Percentiles rank a stretch among this genome's conserved stretches.
Evolutionary conservation across 2,888 invertebrate genomes (phyloP).

Genomic region (Archips crataeganus): DNA sequence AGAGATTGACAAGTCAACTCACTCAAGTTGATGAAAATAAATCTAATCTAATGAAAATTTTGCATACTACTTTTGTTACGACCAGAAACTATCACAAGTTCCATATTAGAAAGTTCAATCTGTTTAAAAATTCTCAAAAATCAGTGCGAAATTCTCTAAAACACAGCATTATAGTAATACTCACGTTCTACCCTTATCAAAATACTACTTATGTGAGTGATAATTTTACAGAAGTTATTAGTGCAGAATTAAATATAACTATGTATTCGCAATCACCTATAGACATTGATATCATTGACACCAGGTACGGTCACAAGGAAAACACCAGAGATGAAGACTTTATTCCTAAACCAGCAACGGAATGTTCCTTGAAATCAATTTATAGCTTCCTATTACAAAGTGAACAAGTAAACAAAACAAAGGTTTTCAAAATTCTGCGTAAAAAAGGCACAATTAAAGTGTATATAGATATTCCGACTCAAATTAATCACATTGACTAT

Average conservation of each 20-base stretch:
- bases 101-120: conserved; percentile 60
- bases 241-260: conserved; percentile 54
- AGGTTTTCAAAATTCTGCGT: conserved; percentile 62
- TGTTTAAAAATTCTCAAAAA: conserved; percentile 54
- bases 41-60: conserved; percentile 52
- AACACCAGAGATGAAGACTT: conserved; percentile 46
- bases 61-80: conserved; percentile 63
- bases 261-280: conserved; percentile 55
- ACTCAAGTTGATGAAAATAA: background rate
- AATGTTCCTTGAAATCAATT: conserved; percentile 67
- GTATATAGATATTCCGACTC: conserved; percentile 63
- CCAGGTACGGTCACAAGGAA: conserved; percentile 51
- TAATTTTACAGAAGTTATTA: conserved; percentile 43
- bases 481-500: conserved; percentile 55
- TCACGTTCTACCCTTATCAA: conserved; percentile 59
- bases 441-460: conserved; percentile 66
- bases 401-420: conserved; percentile 59
- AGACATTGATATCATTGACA: conserved; percentile 70
- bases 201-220: conserved; percentile 23
- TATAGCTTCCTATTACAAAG: conserved; percentile 62
- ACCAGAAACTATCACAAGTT: conserved; percentile 63
- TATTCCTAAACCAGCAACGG: conserved; percentile 45
- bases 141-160: conserved; percentile 44
- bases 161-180: conserved; percentile 65
- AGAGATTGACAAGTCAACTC: background rate